Percentiles rank a stretch among this genome's conserved stretches.
These are phyloP conservation scores for Nothoprocta perdicaria DNA, from an alignment of 2,113 vertebrate genomes.

Conservation along the genomic window DNA sequence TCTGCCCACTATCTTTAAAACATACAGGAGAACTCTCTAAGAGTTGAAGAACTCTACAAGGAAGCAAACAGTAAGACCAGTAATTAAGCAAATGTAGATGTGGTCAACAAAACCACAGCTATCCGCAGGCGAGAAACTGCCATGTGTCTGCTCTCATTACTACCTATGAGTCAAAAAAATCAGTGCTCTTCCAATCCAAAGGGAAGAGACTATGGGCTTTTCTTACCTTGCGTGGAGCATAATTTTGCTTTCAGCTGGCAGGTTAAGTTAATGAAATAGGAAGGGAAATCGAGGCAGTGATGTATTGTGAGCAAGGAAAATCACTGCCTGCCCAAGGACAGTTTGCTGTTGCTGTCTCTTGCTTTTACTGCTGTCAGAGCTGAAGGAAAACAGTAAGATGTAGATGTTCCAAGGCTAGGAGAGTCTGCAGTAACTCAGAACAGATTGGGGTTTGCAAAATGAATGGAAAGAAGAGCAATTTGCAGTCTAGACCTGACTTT, in stretches of 20 bases:
- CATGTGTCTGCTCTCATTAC: background rate
- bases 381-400: background rate
- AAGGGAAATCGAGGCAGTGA: background rate
- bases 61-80: background rate
- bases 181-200: background rate
- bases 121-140: background rate
- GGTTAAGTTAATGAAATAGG: background rate
- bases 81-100: background rate
- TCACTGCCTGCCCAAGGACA: background rate
- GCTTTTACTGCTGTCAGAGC: background rate
- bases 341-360: background rate
- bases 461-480: background rate
- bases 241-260: background rate
- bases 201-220: background rate
- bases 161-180: background rate
- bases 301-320: background rate
- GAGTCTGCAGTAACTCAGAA: background rate
- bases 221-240: background rate
- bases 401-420: background rate
- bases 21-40: background rate
- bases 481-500: background rate
- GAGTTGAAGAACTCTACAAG: background rate
- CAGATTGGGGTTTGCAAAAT: background rate
- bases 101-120: background rate
- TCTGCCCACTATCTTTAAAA: background rate